Evolutionary conservation across 2,888 invertebrate genomes (phyloP), one percentile per base, ranked within the genome.

Genomic region (Muscina levida): DNA sequence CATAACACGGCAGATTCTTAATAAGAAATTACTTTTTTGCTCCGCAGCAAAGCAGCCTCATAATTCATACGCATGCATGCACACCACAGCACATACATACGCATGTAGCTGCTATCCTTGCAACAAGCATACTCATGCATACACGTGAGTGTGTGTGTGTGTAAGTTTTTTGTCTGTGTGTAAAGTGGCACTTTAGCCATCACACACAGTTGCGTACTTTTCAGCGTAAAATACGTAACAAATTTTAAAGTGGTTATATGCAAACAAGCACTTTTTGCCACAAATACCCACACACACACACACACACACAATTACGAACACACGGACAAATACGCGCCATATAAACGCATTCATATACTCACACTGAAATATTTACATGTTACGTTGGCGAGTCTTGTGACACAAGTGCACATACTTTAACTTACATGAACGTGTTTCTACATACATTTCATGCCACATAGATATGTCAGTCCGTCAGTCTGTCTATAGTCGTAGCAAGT

Each of bases 151-250:
- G 42, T 11, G 4, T 56, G 44, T 56, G 56, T n/a, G n/a, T n/a
- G n/a, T n/a, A n/a, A n/a, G 57, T 57, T 5, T 26, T 10, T 11
- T 15, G n/a, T n/a, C n/a, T n/a, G n/a, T 6, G 42, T n/a, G n/a
- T 42, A 71, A 42, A 42, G 46, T 44, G 70, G 48, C 19, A 57
- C 66, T 72, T 67, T 72, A 59, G 22, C 51, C 51, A 67, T 72
- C 51, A 66, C 15, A 66, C 59, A 71, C 67, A 53, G 67, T 67
- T 51, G 67, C 68, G 42, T 75, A 94, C 94, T 15, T 94, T 95
- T 84, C 94, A 72, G 68, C 39, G 37, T 31, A 65, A 71, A 56
- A 42, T 68, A 75, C 39, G 62, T 13, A 62, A 42, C 62, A 59
- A 59, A 22, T 62, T 62, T 62, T 62, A 42, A 62, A 62, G 62